Base-by-base conservation (phyloP, 2,113 vertebrate genomes). In the Bucco capensis region DNA sequence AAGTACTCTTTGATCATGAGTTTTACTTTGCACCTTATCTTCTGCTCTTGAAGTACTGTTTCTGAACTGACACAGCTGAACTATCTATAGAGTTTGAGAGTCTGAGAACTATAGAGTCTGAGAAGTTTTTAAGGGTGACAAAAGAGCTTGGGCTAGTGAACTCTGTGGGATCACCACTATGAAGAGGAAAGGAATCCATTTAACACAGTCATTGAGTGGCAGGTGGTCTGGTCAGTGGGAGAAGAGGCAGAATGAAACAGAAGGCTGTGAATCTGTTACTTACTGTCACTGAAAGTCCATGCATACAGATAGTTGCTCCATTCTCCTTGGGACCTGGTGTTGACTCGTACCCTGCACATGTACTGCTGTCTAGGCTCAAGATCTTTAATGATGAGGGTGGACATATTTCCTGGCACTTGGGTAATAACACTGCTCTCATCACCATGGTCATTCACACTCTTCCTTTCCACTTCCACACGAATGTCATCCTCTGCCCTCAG, bases 211-310 rank as follows among this genome's bases (percentile, higher is more conserved):
- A 65, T 80, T n/a, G 81, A 67, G 22, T 79, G 31, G 77, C 81
- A 49, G 21, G 54, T 35, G 56, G 23, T 37, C 72, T 90, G 69
- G 38, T 71, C 19, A 28, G n/a, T 73, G 46, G 11, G 3, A 27
- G 7, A 49, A 77, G 22, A 82, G 35, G 57, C 67, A 64, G 33
- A 73, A 90, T 74, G 89, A 88, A 86, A 70, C 21, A 73, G 40
- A 37, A 71, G 33, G 33, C 84, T 79, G 56, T 84, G 74, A 83
- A 62, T 53, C 27, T 65, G 46, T 50, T 84, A 95, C 98, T 98
- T 97, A 99, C 98, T 97, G 83, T 99, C 96, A 14, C 98, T 99
- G 54, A 98, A 98, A 35, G 98, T 99, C 98, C 98, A 98, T 10
- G 98, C 97, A 5, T 92, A 97, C 31, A 98, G 94, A 28, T 96